A percentile compares a stretch with the other conserved stretches of the same genome.
These are phyloP conservation scores for Sylvietta virens DNA, from an alignment of 2,113 vertebrate genomes.

Conservation along the genomic window DNA sequence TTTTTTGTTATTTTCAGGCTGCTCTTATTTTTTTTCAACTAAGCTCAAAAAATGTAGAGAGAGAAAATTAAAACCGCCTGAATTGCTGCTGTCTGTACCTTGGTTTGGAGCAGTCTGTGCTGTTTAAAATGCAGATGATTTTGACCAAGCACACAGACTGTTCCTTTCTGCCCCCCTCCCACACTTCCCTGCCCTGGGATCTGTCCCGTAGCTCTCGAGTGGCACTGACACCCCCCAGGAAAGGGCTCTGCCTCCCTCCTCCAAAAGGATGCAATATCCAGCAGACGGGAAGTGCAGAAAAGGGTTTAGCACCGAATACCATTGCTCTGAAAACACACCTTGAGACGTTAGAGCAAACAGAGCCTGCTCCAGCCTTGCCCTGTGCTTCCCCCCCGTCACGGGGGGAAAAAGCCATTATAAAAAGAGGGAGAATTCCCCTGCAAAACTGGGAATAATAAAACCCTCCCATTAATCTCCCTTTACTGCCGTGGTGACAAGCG, in stretches of 20 bases:
- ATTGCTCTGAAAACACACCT: slow-evolving; percentile 29
- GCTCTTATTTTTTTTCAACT: neutral
- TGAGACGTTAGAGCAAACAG: neutral
- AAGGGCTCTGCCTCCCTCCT: neutral
- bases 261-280: neutral
- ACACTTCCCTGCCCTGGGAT: neutral
- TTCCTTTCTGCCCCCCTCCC: neutral
- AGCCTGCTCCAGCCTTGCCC: slow-evolving; percentile 23
- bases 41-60: neutral
- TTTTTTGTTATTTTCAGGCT: neutral
- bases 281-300: neutral
- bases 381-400: neutral
- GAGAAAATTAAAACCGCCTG: neutral
- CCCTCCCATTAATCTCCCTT: slow-evolving; percentile 34
- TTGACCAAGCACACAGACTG: neutral
- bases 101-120: neutral
- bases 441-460: slow-evolving; percentile 46
- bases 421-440: slow-evolving; percentile 44
- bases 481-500: neutral
- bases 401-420: slow-evolving; percentile 27
- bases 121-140: neutral
- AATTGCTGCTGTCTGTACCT: neutral
- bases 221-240: neutral
- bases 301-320: neutral
- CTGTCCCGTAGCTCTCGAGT: rapidly evolving